These are phyloP conservation scores for Sandelia bainsii DNA, from an alignment of 2,797 vertebrate genomes.

Conservation along the genomic window DNA sequence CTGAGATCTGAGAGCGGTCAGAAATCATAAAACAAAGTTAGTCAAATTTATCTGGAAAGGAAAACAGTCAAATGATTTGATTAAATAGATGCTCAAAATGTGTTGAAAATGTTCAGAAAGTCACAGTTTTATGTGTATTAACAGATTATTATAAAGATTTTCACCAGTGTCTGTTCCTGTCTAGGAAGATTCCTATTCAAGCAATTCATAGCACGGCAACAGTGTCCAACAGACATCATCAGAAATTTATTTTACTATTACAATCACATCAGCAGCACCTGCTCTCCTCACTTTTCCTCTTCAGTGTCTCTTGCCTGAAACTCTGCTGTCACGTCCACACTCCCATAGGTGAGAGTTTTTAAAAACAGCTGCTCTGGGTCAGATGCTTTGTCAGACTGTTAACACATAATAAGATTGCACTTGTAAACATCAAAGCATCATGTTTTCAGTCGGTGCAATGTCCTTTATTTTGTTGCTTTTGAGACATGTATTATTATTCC, in stretches of 20 bases:
- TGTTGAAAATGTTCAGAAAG: too few relatives aligned
- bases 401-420: constrained; percentile 62
- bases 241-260: background rate
- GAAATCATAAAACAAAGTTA: too few relatives aligned
- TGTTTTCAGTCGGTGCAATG: constrained; percentile 4
- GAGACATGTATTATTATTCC: constrained; percentile 40
- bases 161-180: too few relatives aligned
- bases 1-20: too few relatives aligned
- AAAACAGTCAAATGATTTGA: too few relatives aligned
- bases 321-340: constrained; percentile 26
- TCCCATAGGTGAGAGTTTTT: constrained; percentile 58
- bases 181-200: too few relatives aligned
- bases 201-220: too few relatives aligned
- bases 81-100: too few relatives aligned
- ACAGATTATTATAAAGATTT: too few relatives aligned
- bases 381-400: constrained; percentile 66
- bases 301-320: constrained; percentile 26
- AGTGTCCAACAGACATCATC: background rate
- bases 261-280: background rate
- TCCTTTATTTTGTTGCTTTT: constrained; percentile 37
- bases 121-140: too few relatives aligned
- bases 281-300: background rate
- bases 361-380: constrained; percentile 66
- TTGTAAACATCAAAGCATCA: constrained; percentile 65
- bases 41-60: too few relatives aligned